A percentile compares a stretch with the other conserved stretches of the same genome.
phyloP scores from a whole-genome alignment of 2,888 invertebrate species.

The Pollenia angustigena region DNA sequence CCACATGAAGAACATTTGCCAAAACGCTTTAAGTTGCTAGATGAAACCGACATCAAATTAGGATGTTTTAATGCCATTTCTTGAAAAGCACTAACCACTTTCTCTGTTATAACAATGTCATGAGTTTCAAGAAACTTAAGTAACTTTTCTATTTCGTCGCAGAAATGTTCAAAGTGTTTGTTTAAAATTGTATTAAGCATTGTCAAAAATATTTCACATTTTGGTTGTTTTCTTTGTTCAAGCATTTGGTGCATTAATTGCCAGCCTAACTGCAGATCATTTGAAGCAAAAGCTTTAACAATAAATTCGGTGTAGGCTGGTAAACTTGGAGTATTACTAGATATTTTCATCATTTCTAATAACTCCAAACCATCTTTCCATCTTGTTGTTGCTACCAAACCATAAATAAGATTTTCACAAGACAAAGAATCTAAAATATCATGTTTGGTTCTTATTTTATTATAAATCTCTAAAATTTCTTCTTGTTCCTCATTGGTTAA shows the following conservation, averaged over 20 bases:
- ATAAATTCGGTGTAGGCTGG: conserved; percentile 85
- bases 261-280: conserved; percentile 86
- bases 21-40: conserved; percentile 82
- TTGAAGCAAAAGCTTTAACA: conserved; percentile 85
- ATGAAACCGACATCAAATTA: conserved; percentile 38
- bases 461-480: conserved; percentile 86
- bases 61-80: conserved; percentile 78
- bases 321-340: conserved; percentile 84
- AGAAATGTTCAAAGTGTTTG: conserved; percentile 80
- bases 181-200: conserved; percentile 85
- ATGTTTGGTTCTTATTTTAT: conserved; percentile 84
- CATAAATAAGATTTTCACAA: conserved; percentile 87
- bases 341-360: conserved; percentile 86
- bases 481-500: conserved; percentile 83
- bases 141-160: conserved; percentile 85
- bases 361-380: conserved; percentile 88
- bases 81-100: conserved; percentile 78
- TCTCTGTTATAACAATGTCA: conserved; percentile 83
- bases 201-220: conserved; percentile 85
- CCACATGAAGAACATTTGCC: conserved; percentile 88
- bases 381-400: conserved; percentile 87
- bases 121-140: conserved; percentile 86
- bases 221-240: conserved; percentile 83
- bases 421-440: conserved; percentile 87
- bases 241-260: conserved; percentile 86